phyloP scores from a whole-genome alignment of 2,113 vertebrate species.

The Cariama cristata region DNA sequence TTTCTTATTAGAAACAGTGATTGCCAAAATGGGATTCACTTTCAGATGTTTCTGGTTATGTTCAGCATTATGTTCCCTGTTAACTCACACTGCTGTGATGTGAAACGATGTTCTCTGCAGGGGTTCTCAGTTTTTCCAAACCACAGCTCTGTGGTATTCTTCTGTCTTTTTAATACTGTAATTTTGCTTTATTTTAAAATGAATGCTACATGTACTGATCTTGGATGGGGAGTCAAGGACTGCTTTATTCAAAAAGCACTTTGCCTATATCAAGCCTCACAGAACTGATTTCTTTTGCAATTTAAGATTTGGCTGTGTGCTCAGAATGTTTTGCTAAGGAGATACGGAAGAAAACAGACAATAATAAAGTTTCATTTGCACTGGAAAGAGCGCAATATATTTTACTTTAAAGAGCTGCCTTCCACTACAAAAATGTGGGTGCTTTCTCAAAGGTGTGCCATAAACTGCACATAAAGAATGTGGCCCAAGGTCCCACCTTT shows the following conservation, averaged over 20 bases:
- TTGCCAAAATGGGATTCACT: background rate
- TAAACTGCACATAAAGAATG: background rate
- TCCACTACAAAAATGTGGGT: background rate
- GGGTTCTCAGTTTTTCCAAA: background rate
- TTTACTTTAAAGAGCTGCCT: background rate
- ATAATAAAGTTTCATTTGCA: background rate
- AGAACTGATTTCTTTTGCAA: background rate
- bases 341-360: background rate
- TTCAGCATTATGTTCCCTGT: background rate
- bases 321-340: background rate
- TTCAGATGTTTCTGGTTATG: background rate
- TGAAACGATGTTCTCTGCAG: background rate
- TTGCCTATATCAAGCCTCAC: background rate
- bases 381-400: background rate
- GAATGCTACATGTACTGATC: background rate
- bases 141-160: background rate
- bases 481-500: background rate
- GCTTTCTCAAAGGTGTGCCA: background rate
- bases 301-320: background rate
- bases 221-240: background rate
- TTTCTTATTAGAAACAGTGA: background rate
- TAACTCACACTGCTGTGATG: background rate
- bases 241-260: background rate
- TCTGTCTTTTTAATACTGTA: background rate
- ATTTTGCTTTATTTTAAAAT: constrained; percentile 8